Base-by-base conservation (phyloP, 1,140 invertebrate genomes). In the Drosophila biarmipes region DNA sequence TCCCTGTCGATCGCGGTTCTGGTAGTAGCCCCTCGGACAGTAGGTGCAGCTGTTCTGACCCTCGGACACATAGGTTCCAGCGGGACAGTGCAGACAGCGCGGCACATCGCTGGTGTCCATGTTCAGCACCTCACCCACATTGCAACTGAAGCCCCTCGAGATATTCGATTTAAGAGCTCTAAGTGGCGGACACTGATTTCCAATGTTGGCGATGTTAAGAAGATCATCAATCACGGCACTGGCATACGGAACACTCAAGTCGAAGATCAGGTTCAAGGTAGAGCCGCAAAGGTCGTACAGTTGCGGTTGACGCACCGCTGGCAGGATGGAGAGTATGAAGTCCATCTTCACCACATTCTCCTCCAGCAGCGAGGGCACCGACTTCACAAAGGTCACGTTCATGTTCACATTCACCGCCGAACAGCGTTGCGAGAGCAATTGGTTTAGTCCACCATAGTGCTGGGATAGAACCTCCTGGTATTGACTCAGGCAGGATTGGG, bases 371-470 rank as follows among this genome's bases (percentile, higher is more conserved):
- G 92, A 93, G 40, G 97, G 96, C 80, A 95, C 94, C 2, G 96
- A 95, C 79, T 96, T 96, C 1, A 97, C 93, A 80, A 99, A 98
- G 0, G 96, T 96, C 2, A 98, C 97, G 87, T 98, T 98, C 94
- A 98, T 98, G 80, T 98, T 97, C 0, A 99, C 97, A 90, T 98
- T 98, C 2, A 99, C 96, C 24, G 97, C 97, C 0, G 97, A 98
- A 92, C 98, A 99, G 80, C 97, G 94, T 86, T 97, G 95, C 4
- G 97, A 98, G 6, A 99, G 93, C 68, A 98, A 94, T 61, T 93
- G 94, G 86, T 98, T 98, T 0, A 99, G 92, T 46, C 95, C 95
- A 14, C 93, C 92, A 76, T 98, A 98, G 86, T 97, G 96, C 78
- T 97, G 96, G 5, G 96, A 92, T 57, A 98, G 94, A 5, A 97